phyloP scores from a whole-genome alignment of 2,113 vertebrate species.

The Bubo blakistoni region DNA sequence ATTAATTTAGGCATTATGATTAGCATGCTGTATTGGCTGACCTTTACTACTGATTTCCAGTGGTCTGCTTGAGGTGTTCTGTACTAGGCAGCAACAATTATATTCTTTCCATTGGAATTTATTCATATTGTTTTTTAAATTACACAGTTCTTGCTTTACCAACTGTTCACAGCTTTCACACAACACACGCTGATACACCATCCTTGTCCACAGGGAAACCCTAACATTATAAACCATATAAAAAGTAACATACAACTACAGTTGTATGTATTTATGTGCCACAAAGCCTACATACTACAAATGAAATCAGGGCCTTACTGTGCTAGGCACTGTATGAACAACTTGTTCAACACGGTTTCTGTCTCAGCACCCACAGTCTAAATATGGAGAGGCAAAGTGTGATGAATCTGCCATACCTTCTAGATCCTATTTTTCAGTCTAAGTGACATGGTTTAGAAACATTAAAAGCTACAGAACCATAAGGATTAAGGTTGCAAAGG shows the following conservation, averaged over 20 bases:
- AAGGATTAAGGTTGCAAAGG: neutral
- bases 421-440: neutral
- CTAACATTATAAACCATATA: neutral
- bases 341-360: neutral
- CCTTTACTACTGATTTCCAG: neutral
- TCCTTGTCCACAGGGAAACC: neutral
- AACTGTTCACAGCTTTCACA: neutral
- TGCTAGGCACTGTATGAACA: neutral
- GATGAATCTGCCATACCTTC: neutral
- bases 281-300: neutral
- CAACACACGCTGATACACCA: neutral
- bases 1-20: neutral
- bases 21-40: neutral
- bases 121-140: neutral
- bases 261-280: neutral
- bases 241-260: neutral
- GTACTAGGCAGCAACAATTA: neutral
- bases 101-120: neutral
- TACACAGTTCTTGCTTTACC: neutral
- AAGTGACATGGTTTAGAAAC: neutral
- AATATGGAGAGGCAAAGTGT: neutral
- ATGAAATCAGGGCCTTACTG: neutral
- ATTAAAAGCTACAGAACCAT: neutral
- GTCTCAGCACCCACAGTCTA: neutral
- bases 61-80: rapidly evolving